Evolutionary conservation across 2,888 invertebrate species (phyloP).

Genomic region (Drosophila melanosoma): DNA sequence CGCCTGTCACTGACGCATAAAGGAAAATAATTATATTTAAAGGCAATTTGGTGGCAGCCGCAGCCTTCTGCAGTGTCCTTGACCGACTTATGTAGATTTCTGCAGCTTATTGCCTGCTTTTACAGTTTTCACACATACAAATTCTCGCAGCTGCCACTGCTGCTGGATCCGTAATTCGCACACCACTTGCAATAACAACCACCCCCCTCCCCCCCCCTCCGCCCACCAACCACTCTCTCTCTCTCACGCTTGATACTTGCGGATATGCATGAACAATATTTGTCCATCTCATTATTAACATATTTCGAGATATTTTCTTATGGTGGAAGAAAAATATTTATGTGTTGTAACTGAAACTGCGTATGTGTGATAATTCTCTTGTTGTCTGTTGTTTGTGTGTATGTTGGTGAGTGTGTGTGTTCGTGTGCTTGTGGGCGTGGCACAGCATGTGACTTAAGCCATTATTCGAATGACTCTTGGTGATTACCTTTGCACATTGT

Average conservation of each 20-base stretch:
- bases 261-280: constrained; percentile 62
- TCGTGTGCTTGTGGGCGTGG: constrained; percentile 70
- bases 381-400: constrained; percentile 16
- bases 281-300: constrained; percentile 73
- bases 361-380: constrained; percentile 58
- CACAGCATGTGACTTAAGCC: constrained; percentile 69
- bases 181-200: not conserved
- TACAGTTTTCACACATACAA: constrained; percentile 49
- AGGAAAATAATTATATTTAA: constrained; percentile 82
- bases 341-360: constrained; percentile 52
- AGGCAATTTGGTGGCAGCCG: constrained; percentile 80
- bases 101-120: constrained; percentile 73
- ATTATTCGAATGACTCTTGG: constrained; percentile 45
- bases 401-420: constrained; percentile 11
- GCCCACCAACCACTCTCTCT: not conserved
- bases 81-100: constrained; percentile 79
- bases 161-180: constrained; percentile 21
- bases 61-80: constrained; percentile 79
- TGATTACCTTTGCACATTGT: constrained; percentile 66
- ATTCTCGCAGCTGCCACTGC: constrained; percentile 27
- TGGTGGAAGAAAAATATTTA: constrained; percentile 60
- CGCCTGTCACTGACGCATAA: constrained; percentile 72
- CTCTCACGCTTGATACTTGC: not conserved
- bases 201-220: not conserved
- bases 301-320: constrained; percentile 75